These are phyloP conservation scores for Zenarchopterus dispar DNA, from an alignment of 2,797 vertebrate genomes.

Conservation along the genomic window DNA sequence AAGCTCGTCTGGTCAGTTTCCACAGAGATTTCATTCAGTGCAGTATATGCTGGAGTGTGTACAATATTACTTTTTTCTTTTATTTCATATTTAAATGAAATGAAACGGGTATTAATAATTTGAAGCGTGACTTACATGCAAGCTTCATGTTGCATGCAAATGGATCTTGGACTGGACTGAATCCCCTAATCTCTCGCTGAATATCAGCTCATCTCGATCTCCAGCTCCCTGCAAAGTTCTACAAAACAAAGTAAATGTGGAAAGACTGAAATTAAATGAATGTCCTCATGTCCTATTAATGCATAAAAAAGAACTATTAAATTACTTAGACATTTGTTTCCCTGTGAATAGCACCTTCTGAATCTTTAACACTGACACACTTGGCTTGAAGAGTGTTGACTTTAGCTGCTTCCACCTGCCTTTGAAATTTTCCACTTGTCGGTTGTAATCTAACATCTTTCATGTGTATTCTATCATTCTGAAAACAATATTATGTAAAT, in stretches of 20 bases:
- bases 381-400: slow-evolving; percentile 17
- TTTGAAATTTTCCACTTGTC: slow-evolving; percentile 14
- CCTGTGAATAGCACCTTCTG: no score
- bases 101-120: background rate
- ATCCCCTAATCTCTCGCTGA: no score
- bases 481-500: slow-evolving; percentile 10
- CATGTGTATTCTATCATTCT: slow-evolving; percentile 2
- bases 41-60: no score
- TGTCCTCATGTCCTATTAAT: background rate
- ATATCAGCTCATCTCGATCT: background rate
- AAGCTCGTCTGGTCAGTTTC: no score
- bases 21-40: no score
- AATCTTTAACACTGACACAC: no score
- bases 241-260: no score
- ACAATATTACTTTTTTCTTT: no score
- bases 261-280: no score
- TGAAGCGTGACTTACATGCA: background rate
- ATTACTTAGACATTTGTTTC: no score
- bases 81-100: no score
- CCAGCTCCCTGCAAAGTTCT: background rate
- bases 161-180: background rate
- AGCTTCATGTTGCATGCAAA: background rate
- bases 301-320: background rate
- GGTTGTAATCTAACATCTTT: slow-evolving; percentile 4
- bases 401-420: slow-evolving; percentile 16